These are phyloP conservation scores for Spodoptera picta DNA, from an alignment of 2,888 invertebrate genomes.

Conservation along the genomic window DNA sequence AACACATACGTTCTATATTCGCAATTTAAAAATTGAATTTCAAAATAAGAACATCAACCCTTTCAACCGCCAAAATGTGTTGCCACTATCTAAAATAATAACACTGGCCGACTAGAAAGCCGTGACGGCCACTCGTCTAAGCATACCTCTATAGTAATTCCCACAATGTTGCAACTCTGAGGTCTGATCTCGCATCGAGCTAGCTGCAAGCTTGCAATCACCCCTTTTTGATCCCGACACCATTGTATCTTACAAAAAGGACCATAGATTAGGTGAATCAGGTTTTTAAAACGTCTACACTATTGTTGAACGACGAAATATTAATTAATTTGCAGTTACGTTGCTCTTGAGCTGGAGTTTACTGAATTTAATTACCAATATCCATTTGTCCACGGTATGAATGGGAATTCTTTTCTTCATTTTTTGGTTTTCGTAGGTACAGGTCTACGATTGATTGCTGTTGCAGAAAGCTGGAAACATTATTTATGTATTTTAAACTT, in stretches of 20 bases:
- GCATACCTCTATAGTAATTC: conserved; percentile 32
- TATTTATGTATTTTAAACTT: too few relatives aligned
- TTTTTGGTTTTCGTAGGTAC: too few relatives aligned
- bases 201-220: conserved; percentile 51
- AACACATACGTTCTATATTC: too few relatives aligned
- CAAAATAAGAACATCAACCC: neutral
- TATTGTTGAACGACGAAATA: conserved; percentile 45
- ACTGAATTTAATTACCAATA: too few relatives aligned
- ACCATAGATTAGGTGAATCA: conserved; percentile 53
- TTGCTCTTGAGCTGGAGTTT: conserved; percentile 10
- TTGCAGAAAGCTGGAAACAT: too few relatives aligned
- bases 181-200: conserved; percentile 36
- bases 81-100: conserved; percentile 15
- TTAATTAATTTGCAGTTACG: conserved; percentile 53
- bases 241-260: conserved; percentile 47
- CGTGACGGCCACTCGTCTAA: conserved; percentile 10
- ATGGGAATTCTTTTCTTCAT: too few relatives aligned
- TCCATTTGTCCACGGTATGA: too few relatives aligned
- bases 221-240: conserved; percentile 45
- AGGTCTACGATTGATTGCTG: too few relatives aligned
- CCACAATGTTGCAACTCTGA: conserved; percentile 52
- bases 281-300: conserved; percentile 53
- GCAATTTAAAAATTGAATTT: too few relatives aligned
- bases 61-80: conserved; percentile 18
- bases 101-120: conserved; percentile 22